Conservation (phyloP, 35 echinoderm and acorn worm genomes). For the Apostichopus japonicus region DNA sequence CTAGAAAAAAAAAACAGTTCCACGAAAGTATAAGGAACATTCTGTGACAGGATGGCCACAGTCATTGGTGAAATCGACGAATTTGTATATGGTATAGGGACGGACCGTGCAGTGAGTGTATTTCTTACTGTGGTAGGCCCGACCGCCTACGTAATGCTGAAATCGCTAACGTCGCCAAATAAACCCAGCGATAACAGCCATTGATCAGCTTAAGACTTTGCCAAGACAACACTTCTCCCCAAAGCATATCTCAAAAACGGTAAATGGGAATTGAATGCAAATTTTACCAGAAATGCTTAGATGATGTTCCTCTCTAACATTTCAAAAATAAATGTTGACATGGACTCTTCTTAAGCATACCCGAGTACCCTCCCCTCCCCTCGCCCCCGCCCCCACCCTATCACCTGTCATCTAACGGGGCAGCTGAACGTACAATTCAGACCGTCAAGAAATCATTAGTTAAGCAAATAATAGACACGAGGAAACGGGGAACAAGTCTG, state of each 20-base stretch:
- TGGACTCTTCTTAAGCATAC: slow-evolving; percentile 24
- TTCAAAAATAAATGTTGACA: neutral
- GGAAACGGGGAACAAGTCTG: neutral
- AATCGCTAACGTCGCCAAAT: slow-evolving; percentile 28
- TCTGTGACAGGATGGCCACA: slow-evolving; percentile 12
- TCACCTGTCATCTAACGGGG: slow-evolving; percentile 63
- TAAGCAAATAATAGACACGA: slow-evolving; percentile 30
- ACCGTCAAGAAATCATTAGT: slow-evolving; percentile 54
- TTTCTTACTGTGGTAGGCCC: slow-evolving; percentile 57
- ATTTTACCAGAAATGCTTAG: slow-evolving; percentile 12
- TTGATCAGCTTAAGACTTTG: neutral
- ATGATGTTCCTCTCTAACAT: too few relatives aligned
- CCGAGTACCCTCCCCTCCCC: neutral
- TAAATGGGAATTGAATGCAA: neutral
- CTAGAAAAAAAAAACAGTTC: neutral
- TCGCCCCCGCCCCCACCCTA: neutral
- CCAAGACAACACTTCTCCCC: slow-evolving; percentile 23
- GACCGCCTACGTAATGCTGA: slow-evolving; percentile 29
- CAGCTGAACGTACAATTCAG: slow-evolving; percentile 62
- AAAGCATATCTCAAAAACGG: slow-evolving; percentile 29
- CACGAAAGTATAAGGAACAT: neutral
- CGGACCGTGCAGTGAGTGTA: slow-evolving; percentile 33
- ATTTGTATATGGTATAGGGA: slow-evolving; percentile 36
- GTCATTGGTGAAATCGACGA: slow-evolving; percentile 28
- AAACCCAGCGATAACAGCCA: slow-evolving; percentile 22